A percentile compares a stretch with the other conserved stretches of the same genome.
phyloP scores from a whole-genome alignment of 2,888 invertebrate genomes.

The Pristionchus mayeri region DNA sequence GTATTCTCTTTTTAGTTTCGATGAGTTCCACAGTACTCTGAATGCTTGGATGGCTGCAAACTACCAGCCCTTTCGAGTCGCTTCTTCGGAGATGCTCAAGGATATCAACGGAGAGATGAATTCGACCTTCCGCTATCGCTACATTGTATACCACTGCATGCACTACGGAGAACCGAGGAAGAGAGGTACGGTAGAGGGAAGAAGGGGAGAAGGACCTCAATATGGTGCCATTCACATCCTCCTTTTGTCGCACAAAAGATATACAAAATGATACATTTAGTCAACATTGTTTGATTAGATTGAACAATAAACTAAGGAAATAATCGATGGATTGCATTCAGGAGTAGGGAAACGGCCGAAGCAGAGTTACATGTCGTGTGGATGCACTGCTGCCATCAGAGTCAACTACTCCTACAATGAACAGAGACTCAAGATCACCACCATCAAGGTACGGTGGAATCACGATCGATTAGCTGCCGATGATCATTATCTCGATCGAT shows the following conservation, averaged over 20 bases:
- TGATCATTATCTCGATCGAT: neutral
- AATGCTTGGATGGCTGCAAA: constrained; percentile 66
- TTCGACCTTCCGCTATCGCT: constrained; percentile 67
- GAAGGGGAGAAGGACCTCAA: neutral
- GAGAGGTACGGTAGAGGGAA: constrained; percentile 62
- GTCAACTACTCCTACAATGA: constrained; percentile 63
- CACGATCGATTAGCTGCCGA: too few relatives aligned
- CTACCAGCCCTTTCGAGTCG: constrained; percentile 71
- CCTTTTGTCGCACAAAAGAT: too few relatives aligned
- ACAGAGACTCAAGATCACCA: neutral
- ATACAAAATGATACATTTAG: too few relatives aligned
- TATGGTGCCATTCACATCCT: too few relatives aligned
- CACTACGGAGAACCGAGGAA: constrained; percentile 72
- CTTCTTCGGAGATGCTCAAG: constrained; percentile 69
- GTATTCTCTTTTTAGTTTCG: neutral
- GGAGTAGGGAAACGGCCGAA: constrained; percentile 73
- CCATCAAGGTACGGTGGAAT: neutral
- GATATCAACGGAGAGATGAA: constrained; percentile 53
- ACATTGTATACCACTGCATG: constrained; percentile 74
- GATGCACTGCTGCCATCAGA: constrained; percentile 73
- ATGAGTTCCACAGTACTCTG: constrained; percentile 52
- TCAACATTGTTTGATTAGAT: too few relatives aligned
- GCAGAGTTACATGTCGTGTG: constrained; percentile 74
- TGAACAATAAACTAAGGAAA: too few relatives aligned
- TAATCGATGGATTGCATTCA: too few relatives aligned